phyloP scores from a whole-genome alignment of 1,140 invertebrate species.

The Homarus americanus region DNA sequence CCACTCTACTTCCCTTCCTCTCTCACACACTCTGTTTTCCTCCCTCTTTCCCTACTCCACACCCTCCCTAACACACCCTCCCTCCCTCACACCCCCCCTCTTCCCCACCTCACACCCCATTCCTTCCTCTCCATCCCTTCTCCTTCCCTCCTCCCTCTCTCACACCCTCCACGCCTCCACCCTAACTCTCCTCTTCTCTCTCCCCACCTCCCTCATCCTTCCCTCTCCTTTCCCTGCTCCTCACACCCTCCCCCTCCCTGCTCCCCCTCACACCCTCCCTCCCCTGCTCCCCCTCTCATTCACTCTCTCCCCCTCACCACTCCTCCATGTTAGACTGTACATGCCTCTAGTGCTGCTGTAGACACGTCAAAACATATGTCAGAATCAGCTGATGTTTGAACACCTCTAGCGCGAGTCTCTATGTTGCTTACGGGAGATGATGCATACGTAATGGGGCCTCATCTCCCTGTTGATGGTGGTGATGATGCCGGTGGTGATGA shows the following conservation, averaged over 20 bases:
- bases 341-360: background rate
- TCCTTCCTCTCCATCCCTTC: background rate
- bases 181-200: conserved; percentile 5
- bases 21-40: background rate
- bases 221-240: background rate
- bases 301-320: conserved; percentile 4
- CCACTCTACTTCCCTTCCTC: background rate
- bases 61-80: background rate
- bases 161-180: background rate
- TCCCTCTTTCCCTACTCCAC: background rate
- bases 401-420: background rate
- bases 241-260: background rate
- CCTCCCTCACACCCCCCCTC: background rate
- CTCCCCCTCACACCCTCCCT: background rate
- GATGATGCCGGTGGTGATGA: background rate
- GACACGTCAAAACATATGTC: background rate
- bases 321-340: background rate
- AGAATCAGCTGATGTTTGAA: background rate
- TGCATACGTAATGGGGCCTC: background rate
- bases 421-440: background rate
- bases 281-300: conserved; percentile 9
- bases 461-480: background rate
- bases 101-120: background rate
- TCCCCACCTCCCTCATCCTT: background rate
- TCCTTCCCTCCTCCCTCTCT: background rate